phyloP scores from a whole-genome alignment of 2,113 vertebrate species.

The Strigops habroptila region DNA sequence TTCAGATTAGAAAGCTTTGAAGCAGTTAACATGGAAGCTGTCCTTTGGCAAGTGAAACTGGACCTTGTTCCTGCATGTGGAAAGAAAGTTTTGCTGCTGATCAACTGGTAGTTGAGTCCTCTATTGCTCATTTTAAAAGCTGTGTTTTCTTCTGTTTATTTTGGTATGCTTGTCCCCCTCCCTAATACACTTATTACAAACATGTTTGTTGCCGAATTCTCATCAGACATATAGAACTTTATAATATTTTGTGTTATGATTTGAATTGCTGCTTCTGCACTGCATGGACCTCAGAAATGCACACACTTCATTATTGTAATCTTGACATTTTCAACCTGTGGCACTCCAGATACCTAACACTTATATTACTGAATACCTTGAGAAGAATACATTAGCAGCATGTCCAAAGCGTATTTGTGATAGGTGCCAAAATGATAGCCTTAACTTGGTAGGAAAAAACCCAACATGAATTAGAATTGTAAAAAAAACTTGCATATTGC shows the following conservation, averaged over 20 bases:
- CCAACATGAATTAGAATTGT: not conserved
- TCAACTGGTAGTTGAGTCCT: not conserved
- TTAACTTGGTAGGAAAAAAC: not conserved
- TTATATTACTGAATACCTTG: not conserved
- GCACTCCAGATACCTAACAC: too few relatives aligned
- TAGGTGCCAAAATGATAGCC: not conserved
- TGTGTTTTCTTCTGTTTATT: not conserved
- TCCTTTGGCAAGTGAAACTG: constrained; percentile 2
- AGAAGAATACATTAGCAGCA: not conserved
- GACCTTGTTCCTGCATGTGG: not conserved
- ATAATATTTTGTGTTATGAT: not conserved
- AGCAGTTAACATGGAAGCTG: not conserved
- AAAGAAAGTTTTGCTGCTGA: not conserved
- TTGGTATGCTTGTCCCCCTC: not conserved
- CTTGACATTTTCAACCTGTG: not conserved
- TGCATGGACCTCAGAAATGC: not conserved
- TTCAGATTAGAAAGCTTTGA: not conserved
- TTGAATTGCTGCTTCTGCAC: not conserved
- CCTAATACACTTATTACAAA: not conserved
- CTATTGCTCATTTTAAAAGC: not conserved
- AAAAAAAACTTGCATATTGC: not conserved
- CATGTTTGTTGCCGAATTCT: not conserved
- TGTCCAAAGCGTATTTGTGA: not conserved
- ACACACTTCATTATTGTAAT: not conserved
- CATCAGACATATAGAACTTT: not conserved